These are phyloP conservation scores for Gulo gulo DNA, from an alignment of 2,113 vertebrate species.

Conservation along the genomic window DNA sequence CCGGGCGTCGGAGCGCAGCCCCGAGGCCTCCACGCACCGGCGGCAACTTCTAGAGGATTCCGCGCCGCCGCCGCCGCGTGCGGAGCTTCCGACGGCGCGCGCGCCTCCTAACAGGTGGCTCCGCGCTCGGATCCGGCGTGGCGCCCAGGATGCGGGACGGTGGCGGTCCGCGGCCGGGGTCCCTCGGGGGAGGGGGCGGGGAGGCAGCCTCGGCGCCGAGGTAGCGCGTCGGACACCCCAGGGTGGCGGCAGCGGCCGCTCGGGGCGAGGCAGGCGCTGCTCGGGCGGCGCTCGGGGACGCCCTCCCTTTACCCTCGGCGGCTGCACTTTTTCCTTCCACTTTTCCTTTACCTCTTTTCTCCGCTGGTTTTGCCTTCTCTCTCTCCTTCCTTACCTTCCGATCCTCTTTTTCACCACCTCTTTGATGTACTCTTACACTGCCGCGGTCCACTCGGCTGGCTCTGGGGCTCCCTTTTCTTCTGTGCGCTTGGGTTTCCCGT, in stretches of 20 bases:
- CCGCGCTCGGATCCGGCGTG: background rate
- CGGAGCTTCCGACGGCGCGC: constrained; percentile 53
- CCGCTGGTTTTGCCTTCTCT: background rate
- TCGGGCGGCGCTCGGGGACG: background rate
- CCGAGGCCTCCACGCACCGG: background rate
- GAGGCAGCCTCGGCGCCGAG: too few species aligned
- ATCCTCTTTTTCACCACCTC: background rate
- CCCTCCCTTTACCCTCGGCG: too few species aligned
- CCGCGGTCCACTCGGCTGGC: background rate
- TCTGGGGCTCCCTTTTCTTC: background rate
- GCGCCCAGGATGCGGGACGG: background rate
- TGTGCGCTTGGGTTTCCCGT: background rate
- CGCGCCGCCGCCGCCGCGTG: background rate
- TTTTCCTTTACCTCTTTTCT: background rate
- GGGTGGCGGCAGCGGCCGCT: background rate
- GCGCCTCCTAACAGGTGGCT: constrained; percentile 70
- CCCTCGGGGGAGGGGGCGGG: background rate
- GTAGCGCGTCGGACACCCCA: background rate
- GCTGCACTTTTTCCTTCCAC: background rate
- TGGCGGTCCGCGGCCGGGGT: accelerated
- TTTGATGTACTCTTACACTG: background rate
- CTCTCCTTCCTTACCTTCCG: accelerated
- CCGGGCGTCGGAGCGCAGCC: background rate
- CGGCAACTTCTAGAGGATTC: constrained; percentile 36
- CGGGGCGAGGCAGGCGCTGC: background rate